phyloP scores from a whole-genome alignment of 2,113 vertebrate species.

The Gallinago media region DNA sequence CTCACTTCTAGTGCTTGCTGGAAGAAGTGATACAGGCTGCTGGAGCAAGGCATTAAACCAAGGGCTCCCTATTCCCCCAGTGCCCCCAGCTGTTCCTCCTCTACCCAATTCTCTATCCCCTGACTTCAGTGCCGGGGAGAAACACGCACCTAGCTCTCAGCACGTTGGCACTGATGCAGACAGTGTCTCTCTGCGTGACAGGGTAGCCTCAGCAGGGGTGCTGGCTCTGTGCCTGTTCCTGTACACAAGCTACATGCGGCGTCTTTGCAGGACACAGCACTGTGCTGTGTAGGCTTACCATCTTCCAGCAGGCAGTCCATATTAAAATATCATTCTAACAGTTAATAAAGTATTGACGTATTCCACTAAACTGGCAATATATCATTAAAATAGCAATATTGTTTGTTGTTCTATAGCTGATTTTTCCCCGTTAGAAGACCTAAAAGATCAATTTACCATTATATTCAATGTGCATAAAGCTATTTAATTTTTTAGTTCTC shows the following conservation, averaged over 20 bases:
- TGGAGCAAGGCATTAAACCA: not conserved
- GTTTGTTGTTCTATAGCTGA: not conserved
- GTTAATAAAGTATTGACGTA: not conserved
- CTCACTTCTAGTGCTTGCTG: not conserved
- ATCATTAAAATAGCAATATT: constrained; percentile 34
- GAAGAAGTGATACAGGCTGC: not conserved
- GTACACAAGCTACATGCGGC: not conserved
- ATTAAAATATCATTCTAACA: not conserved
- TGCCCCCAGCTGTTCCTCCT: not conserved
- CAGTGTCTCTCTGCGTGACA: not conserved
- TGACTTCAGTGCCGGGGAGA: not conserved
- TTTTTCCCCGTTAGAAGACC: not conserved
- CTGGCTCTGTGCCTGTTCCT: not conserved
- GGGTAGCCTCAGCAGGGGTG: not conserved
- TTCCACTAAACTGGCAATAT: not conserved
- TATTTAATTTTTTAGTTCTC: not conserved
- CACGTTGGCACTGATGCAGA: fast-evolving
- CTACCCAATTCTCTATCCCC: not conserved
- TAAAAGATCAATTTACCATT: not conserved
- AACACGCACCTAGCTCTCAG: not conserved
- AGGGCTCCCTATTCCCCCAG: not conserved
- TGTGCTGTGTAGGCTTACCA: not conserved
- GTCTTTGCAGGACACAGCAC: not conserved
- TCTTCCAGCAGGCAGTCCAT: not conserved
- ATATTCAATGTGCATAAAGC: not conserved